Conservation (phyloP, 2,113 vertebrate species). For the Pavo muticus region DNA sequence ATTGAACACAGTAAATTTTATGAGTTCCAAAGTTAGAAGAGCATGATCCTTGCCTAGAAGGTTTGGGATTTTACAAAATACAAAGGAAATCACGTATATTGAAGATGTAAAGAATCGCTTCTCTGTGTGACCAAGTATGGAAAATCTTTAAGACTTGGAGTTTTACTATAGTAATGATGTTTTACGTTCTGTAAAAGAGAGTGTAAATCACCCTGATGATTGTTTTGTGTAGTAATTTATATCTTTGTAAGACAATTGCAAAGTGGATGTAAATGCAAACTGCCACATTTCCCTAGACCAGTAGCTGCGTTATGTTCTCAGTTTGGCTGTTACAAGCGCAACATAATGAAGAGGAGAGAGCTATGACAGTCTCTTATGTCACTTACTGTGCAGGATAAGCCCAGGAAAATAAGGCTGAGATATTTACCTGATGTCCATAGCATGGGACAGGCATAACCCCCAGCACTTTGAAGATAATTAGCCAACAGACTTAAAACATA, state of each 20-base stretch:
- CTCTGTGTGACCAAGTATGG: neutral
- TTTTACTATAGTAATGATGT: neutral
- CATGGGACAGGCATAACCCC: neutral
- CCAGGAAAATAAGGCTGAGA: neutral
- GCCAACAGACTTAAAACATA: neutral
- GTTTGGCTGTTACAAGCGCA: fast-evolving
- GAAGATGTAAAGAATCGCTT: neutral
- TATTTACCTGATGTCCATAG: neutral
- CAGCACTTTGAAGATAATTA: neutral
- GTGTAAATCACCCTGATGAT: neutral
- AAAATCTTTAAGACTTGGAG: neutral
- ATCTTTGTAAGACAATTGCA: neutral
- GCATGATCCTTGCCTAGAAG: neutral
- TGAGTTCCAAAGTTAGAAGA: neutral
- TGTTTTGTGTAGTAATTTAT: neutral
- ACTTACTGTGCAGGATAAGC: neutral
- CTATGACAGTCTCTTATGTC: neutral
- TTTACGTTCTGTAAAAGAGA: neutral
- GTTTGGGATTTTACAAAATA: neutral
- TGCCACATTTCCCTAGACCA: neutral
- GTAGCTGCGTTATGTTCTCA: neutral
- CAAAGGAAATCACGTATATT: neutral
- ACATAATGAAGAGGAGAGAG: fast-evolving
- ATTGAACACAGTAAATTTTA: neutral
- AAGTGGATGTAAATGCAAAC: neutral